Conservation (phyloP, 2,888 invertebrate genomes). For the Nasonovia ribisnigri region DNA sequence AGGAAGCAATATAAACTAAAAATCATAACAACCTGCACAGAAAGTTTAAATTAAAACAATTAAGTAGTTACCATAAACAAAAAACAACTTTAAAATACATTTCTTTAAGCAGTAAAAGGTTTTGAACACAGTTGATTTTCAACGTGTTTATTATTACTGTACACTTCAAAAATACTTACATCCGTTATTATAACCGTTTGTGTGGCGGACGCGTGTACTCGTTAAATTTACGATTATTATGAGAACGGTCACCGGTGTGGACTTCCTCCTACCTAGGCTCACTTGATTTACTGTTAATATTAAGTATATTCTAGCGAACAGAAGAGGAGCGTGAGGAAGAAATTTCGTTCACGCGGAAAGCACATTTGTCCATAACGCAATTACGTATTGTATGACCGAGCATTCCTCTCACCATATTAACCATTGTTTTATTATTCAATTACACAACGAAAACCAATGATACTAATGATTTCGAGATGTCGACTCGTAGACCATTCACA, state of each 20-base stretch:
- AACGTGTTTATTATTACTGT: background rate
- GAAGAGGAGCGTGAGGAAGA: background rate
- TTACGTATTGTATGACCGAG: background rate
- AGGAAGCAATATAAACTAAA: background rate
- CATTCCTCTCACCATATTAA: background rate
- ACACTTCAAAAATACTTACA: background rate
- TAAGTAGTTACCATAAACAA: background rate
- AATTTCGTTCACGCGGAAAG: background rate
- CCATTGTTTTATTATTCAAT: slow-evolving; percentile 30
- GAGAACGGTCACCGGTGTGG: slow-evolving; percentile 26
- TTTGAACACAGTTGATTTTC: background rate
- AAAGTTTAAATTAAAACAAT: background rate
- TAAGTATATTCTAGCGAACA: background rate
- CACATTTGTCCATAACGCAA: slow-evolving; percentile 26
- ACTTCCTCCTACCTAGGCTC: background rate
- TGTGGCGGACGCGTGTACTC: background rate
- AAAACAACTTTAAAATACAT: background rate
- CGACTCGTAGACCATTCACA: background rate
- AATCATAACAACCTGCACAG: background rate
- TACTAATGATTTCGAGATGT: slow-evolving; percentile 3
- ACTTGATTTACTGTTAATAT: slow-evolving; percentile 20
- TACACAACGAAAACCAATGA: background rate
- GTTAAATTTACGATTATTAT: slow-evolving; percentile 4
- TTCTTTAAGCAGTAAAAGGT: background rate
- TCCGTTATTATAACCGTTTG: background rate